phyloP scores from a whole-genome alignment of 2,113 vertebrate genomes.

The Castor canadensis region DNA sequence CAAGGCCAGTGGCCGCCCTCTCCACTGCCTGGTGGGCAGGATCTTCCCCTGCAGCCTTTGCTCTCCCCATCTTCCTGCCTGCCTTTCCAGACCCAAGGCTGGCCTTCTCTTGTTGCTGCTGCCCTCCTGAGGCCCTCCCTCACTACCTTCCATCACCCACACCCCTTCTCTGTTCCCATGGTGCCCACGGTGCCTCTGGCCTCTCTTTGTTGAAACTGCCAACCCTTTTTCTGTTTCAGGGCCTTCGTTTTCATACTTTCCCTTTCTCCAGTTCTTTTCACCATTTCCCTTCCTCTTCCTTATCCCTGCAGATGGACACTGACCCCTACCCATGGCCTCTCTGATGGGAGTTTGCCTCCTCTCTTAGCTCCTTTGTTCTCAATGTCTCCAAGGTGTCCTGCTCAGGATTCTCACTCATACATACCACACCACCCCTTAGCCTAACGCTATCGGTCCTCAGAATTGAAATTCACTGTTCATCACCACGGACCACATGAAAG shows the following conservation, averaged over 20 bases:
- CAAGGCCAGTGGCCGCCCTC: not conserved
- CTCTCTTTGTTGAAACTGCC: conserved; percentile 12
- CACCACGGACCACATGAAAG: not conserved
- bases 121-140: not conserved
- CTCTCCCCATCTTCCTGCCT: not conserved
- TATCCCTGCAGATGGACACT: not conserved
- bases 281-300: conserved; percentile 47
- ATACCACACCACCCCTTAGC: not conserved
- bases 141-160: not conserved
- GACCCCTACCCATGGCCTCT: not conserved
- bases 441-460: not conserved
- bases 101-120: not conserved
- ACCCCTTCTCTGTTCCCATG: not conserved
- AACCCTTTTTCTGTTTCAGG: not conserved
- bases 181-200: not conserved
- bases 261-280: not conserved
- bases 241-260: not conserved
- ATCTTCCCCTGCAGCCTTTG: not conserved
- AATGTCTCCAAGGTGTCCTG: not conserved
- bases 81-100: not conserved
- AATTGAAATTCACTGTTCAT: not conserved
- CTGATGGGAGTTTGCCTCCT: not conserved
- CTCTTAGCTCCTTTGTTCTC: conserved; percentile 31
- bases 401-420: not conserved
- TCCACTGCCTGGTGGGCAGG: not conserved